Base-by-base conservation (phyloP, 2,797 vertebrate genomes). In the Ctenopoma multispine region DNA sequence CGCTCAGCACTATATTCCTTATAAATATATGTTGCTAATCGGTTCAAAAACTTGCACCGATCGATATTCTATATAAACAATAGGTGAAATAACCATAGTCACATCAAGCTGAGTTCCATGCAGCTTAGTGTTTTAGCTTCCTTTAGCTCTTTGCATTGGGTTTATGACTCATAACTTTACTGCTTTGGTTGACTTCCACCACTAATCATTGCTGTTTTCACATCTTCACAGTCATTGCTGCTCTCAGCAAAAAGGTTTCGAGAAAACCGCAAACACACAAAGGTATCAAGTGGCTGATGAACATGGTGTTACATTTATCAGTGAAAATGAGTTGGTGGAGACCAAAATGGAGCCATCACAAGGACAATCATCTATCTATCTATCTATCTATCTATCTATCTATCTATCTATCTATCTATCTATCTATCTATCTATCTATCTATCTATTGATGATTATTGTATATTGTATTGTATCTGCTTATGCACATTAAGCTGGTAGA, bases 61-160 rank as follows among this genome's bases (percentile, higher is more conserved):
- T 38, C 36, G 13, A 34, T 34, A 34, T 8, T 34, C 10, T 34
- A 53, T 46, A 4, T 1, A 1, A 23, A 14, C 31, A 36, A 14
- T 43, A 0, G 21, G 24, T 13, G 10, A 62, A 24, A 44, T 36
- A 5, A 27, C 11, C 2, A 9, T 0, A 15, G 17, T 34, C 34
- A 34, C 44, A 15, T 47, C 14, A 56, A 29, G 11, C 23, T 17
- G 40, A 21, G 55, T n/a, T 38, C 9, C 38, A 5, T 4, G 34
- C 15, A 21, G 14, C 21, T 50, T 2, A 62, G 0, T n/a, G 13
- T 41, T 34, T 72, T 58, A 44, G 47, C 4, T 1, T 55, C 53
- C 50, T 63, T 50, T 20, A 49, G 49, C 21, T 44, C 51, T 55
- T 21, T 17, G 18, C 34, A 53, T 2, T 46, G 61, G 44, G 23